Conservation (phyloP, 2,797 vertebrate genomes). For the Jordanella pulchra region DNA sequence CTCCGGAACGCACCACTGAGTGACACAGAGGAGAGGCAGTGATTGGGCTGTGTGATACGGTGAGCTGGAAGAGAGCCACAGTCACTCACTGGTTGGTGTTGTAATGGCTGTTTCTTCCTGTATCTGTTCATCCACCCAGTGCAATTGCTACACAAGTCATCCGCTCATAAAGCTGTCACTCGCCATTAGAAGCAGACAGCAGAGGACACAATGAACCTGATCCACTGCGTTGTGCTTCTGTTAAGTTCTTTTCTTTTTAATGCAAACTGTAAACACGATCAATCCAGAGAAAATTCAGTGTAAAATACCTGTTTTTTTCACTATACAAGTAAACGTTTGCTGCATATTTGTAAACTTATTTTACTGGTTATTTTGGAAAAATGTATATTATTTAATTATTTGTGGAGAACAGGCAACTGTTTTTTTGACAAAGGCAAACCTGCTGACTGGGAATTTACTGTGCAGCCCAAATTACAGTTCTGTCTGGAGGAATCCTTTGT, state of each 20-base stretch:
- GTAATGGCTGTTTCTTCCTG: conserved; percentile 42
- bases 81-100: conserved; percentile 14
- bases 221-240: conserved; percentile 8
- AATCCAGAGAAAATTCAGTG: conserved; percentile 8
- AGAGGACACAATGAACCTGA: conserved; percentile 18
- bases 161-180: conserved; percentile 42
- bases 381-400: conserved; percentile 7
- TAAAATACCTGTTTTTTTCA: neutral
- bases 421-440: conserved; percentile 9
- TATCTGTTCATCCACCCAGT: conserved; percentile 30
- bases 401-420: neutral
- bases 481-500: conserved; percentile 10
- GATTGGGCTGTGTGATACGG: conserved; percentile 44
- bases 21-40: conserved; percentile 31
- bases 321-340: conserved; percentile 1
- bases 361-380: conserved; percentile 7
- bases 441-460: conserved; percentile 5
- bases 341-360: conserved; percentile 16
- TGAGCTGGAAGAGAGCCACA: conserved; percentile 48
- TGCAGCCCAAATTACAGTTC: neutral
- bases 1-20: conserved; percentile 20
- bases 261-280: conserved; percentile 23
- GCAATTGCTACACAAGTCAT: conserved; percentile 38
- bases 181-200: conserved; percentile 22
- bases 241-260: conserved; percentile 23